A percentile compares a stretch with the other conserved stretches of the same genome.
Evolutionary conservation across 1,140 invertebrate species (phyloP).

Genomic region (Triops cancriformis): DNA sequence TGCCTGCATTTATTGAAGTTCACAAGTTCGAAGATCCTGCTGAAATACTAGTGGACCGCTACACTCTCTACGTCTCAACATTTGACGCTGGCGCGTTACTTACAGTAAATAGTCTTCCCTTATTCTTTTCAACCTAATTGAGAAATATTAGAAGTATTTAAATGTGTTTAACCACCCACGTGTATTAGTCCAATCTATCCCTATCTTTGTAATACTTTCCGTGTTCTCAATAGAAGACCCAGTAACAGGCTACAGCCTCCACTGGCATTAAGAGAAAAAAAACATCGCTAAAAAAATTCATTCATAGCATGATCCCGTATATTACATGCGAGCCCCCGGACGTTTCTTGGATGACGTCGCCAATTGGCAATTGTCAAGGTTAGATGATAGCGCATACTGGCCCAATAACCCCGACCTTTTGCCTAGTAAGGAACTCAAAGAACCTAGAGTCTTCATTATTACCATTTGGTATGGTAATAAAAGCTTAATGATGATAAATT

Average conservation of each 20-base stretch:
- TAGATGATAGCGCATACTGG: slow-evolving; percentile 35
- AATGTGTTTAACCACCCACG: slow-evolving; percentile 12
- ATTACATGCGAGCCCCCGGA: slow-evolving; percentile 34
- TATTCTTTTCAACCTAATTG: not conserved
- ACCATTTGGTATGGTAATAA: not conserved
- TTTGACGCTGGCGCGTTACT: slow-evolving; percentile 31
- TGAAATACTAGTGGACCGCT: slow-evolving; percentile 30
- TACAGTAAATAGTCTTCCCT: not conserved
- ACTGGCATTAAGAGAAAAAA: no score
- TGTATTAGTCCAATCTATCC: no score
- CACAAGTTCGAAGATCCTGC: slow-evolving; percentile 31
- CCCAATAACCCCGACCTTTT: slow-evolving; percentile 35
- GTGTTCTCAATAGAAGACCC: no score
- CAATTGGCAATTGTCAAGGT: slow-evolving; percentile 33
- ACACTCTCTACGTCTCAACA: slow-evolving; percentile 34
- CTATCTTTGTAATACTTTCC: no score
- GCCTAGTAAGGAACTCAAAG: slow-evolving; percentile 32
- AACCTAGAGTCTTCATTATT: not conserved
- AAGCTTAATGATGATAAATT: not conserved
- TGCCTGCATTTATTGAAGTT: slow-evolving; percentile 34
- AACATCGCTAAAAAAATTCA: not conserved
- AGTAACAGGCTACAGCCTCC: no score
- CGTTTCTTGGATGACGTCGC: slow-evolving; percentile 31
- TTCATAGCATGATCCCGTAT: slow-evolving; percentile 31
- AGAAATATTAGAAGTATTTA: slow-evolving; percentile 19